Conservation (phyloP, 2,888 invertebrate species). For the Netelia inedita region DNA sequence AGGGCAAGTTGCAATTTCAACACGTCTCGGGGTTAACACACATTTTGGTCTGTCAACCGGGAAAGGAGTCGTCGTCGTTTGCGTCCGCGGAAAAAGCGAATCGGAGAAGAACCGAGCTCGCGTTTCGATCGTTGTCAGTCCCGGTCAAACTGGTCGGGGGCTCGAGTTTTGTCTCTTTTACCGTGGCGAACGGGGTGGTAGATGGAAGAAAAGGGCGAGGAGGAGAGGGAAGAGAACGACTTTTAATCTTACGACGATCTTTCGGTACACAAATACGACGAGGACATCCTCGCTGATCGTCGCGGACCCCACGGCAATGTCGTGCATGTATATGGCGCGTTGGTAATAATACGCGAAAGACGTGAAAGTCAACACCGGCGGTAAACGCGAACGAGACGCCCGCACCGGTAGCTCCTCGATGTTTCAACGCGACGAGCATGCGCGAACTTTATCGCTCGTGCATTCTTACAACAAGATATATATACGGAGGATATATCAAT, state of each 20-base stretch:
- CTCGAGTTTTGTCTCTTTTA: constrained; percentile 28
- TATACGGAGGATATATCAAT: neutral
- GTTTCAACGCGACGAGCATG: constrained; percentile 44
- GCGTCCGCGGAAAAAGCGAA: constrained; percentile 17
- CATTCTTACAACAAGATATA: neutral
- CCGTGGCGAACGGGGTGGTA: no score
- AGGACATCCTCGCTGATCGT: constrained; percentile 49
- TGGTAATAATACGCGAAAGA: constrained; percentile 50
- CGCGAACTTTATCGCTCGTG: constrained; percentile 45
- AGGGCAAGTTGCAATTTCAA: constrained; percentile 63
- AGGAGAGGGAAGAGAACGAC: neutral
- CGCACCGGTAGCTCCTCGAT: constrained; percentile 54
- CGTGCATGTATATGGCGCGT: neutral
- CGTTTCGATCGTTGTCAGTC: constrained; percentile 62
- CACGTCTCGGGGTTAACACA: constrained; percentile 49
- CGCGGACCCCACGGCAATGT: neutral
- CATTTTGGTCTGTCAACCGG: constrained; percentile 64
- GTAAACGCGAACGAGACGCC: constrained; percentile 31
- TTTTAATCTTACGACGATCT: constrained; percentile 65
- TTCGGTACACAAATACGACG: constrained; percentile 49
- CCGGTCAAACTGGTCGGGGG: constrained; percentile 60
- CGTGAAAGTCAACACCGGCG: constrained; percentile 56
- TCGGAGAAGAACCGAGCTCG: constrained; percentile 32
- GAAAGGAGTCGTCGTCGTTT: constrained; percentile 56
- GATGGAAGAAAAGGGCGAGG: no score